Evolutionary conservation across 2,113 vertebrate species (phyloP), one percentile per base, ranked within the genome.

Genomic region (Nycticebus coucang): DNA sequence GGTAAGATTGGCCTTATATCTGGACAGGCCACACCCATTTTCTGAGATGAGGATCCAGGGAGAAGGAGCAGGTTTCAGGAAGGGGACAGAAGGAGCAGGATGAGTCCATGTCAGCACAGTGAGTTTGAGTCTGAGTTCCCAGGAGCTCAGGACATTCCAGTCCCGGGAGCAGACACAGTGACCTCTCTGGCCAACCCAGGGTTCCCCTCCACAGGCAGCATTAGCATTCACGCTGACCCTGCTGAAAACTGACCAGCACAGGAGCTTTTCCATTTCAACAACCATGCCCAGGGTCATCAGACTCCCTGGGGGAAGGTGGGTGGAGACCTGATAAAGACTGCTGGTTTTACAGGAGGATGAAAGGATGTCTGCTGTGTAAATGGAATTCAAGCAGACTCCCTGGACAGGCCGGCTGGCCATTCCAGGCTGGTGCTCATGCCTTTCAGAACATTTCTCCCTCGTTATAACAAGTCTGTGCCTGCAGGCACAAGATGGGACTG

Each of bases 71-170:
- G 37, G 82, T 37, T 35, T 69, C 62, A 24, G 17, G 9, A 14
- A 35, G 45, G 15, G 15, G 12, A 18, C 8, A 28, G 22, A 13
- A 5, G 53, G 17, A 21, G 22, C 33, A 2, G 59, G 14, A 13
- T 26, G 66, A 91, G 69, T 18, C n/a, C 68, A 4, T 1, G 1
- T 37, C 22, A 74, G 64, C 69, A 53, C 4, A 1, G 57, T 35
- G 30, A 87, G n/a, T 19, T 19, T 5, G 24, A 60, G 53, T 68
- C 53, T 33, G n/a, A 74, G 41, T 92, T 92, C 64, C 35, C 82
- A 84, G 93, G 94, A 45, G 59, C 80, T 87, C 80, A 77, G 91
- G 57, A 68, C 75, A 72, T 26, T 91, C 30, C 7, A 57, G 74
- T 78, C 80, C 64, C 81, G 71, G 71, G 92, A 87, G 53, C 45